phyloP scores from a whole-genome alignment of 1,140 invertebrate genomes.

The Drosophila jambulina region DNA sequence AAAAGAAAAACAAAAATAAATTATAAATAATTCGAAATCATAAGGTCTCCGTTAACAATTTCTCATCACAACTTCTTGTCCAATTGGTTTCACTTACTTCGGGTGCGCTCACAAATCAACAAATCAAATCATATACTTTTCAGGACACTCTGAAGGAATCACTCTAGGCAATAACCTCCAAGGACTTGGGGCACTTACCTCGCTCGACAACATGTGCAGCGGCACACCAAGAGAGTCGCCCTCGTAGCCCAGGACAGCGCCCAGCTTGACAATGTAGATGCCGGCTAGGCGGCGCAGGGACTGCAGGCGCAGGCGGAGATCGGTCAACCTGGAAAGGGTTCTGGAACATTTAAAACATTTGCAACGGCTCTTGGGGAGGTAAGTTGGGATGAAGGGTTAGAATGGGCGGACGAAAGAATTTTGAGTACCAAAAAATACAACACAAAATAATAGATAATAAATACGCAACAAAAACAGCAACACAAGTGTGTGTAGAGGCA shows the following conservation, averaged over 20 bases:
- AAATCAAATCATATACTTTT: slow-evolving; percentile 49
- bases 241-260: slow-evolving; percentile 89
- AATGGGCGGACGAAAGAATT: slow-evolving; percentile 85
- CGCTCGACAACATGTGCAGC: slow-evolving; percentile 85
- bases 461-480: slow-evolving; percentile 54
- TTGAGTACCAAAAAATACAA: slow-evolving; percentile 81
- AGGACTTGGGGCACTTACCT: slow-evolving; percentile 83
- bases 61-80: slow-evolving; percentile 32
- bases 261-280: slow-evolving; percentile 92
- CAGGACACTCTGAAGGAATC: slow-evolving; percentile 44
- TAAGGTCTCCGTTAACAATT: slow-evolving; percentile 14
- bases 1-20: slow-evolving; percentile 53
- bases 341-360: slow-evolving; percentile 83
- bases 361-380: slow-evolving; percentile 58
- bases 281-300: slow-evolving; percentile 90
- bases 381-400: slow-evolving; percentile 81
- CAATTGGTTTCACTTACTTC: slow-evolving; percentile 76
- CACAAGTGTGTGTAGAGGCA: slow-evolving; percentile 31
- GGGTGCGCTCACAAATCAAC: slow-evolving; percentile 68
- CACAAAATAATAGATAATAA: slow-evolving; percentile 49
- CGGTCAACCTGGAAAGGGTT: slow-evolving; percentile 87
- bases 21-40: slow-evolving; percentile 40
- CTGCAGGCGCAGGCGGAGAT: slow-evolving; percentile 90
- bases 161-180: background rate
- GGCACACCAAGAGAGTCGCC: slow-evolving; percentile 85